Evolutionary conservation across 1,140 invertebrate genomes (phyloP).

Genomic region (Streblospio benedicti): DNA sequence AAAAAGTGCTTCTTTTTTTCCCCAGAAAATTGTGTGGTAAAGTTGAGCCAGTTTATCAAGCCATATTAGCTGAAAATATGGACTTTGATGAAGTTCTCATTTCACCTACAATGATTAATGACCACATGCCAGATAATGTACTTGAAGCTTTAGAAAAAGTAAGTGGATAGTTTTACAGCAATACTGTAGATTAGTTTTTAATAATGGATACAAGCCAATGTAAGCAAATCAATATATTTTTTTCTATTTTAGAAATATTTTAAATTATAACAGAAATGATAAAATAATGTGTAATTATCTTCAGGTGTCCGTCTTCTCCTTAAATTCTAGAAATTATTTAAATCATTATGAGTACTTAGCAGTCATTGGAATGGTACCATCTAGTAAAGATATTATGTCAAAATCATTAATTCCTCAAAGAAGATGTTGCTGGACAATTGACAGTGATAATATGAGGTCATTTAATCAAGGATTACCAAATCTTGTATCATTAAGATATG

Average conservation of each 20-base stretch:
- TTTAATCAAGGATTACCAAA: too few relatives aligned
- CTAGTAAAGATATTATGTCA: too few relatives aligned
- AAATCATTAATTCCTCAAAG: too few relatives aligned
- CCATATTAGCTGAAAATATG: slow-evolving; percentile 74
- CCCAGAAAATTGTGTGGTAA: slow-evolving; percentile 36
- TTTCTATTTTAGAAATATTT: neutral
- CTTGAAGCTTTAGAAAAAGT: slow-evolving; percentile 79
- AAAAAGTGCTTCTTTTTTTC: slow-evolving; percentile 4
- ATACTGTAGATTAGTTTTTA: slow-evolving; percentile 6
- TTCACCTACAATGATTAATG: slow-evolving; percentile 83
- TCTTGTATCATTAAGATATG: too few relatives aligned
- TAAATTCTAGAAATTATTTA: neutral
- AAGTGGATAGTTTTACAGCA: slow-evolving; percentile 32
- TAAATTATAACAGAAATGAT: neutral
- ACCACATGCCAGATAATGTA: slow-evolving; percentile 87
- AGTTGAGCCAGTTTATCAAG: slow-evolving; percentile 72
- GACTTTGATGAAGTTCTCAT: slow-evolving; percentile 87
- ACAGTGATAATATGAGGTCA: too few relatives aligned
- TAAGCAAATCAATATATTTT: neutral
- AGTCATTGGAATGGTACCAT: too few relatives aligned
- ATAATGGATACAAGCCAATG: neutral
- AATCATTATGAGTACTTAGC: neutral
- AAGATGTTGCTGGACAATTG: too few relatives aligned
- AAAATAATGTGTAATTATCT: neutral
- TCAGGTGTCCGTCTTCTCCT: neutral